Evolutionary conservation across 1,140 invertebrate genomes (phyloP), one percentile per base, ranked within the genome.

Genomic region (Apis florea): DNA sequence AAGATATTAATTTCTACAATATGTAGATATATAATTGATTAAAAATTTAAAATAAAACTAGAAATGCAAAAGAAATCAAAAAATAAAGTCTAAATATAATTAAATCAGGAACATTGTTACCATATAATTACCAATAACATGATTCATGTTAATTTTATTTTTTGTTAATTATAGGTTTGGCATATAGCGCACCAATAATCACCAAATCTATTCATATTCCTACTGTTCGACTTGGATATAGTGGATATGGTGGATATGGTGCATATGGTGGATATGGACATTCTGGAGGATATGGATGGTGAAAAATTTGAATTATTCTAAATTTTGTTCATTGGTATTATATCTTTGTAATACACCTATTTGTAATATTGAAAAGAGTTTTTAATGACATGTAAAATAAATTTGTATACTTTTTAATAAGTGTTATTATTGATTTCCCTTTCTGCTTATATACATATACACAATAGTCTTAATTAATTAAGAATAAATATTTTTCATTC

Each of bases 391-490:
- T 84, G 2, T 40, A 21, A 67, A 85, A 85, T 85, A 85, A 84
- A 84, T 54, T 74, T 80, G 61, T 21, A 58, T 75, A 80, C 56
- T 80, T 84, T 75, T 66, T 88, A 81, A 79, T 77, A 68, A 76
- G 13, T n/a, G 2, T 47, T 63, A 31, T 47, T 17, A 54, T 40
- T 15, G 15, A 26, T 72, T 66, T 19, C 47, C 49, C 54, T 13
- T 21, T 17, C 3, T 19, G 0, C 12, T 15, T 17, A 69, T n/a
- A 19, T 15, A 8, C 6, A 64, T 70, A 1, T 6, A 40, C 11
- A 10, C 10, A n/a, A n/a, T 40, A 40, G 0, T 40, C 31, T 66
- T 54, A 81, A 15, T 40, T 51, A 40, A 17, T 61, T 71, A 51
- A 73, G 19, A 54, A 12, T n/a, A n/a, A n/a, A 21, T 13, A 1